Conservation (phyloP, 2,888 invertebrate genomes). For the Sisyra terminalis region DNA sequence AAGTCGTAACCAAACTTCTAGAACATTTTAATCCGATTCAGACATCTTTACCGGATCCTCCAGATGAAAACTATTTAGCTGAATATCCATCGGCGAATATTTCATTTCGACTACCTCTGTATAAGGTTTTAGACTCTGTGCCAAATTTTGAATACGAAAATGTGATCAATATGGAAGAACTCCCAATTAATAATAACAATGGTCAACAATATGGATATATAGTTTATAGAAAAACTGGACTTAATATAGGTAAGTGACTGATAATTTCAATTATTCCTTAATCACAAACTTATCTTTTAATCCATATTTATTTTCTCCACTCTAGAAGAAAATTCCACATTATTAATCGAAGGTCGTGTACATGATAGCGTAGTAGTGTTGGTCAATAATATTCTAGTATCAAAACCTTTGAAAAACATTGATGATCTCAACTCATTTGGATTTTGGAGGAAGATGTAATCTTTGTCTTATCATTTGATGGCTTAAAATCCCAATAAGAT, state of each 20-base stretch:
- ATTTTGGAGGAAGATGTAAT: slow-evolving; percentile 22
- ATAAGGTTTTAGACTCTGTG: too few species aligned
- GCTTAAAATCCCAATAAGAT: too few species aligned
- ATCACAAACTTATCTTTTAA: too few species aligned
- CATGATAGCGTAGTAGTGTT: slow-evolving; percentile 34
- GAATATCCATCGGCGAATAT: slow-evolving; percentile 20
- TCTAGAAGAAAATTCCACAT: slow-evolving; percentile 16
- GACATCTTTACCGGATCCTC: slow-evolving; percentile 21
- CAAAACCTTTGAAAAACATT: slow-evolving; percentile 19
- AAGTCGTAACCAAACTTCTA: slow-evolving; percentile 39
- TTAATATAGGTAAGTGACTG: too few species aligned
- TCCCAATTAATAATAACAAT: slow-evolving; percentile 24
- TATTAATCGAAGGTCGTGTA: slow-evolving; percentile 26
- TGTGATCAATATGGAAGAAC: slow-evolving; percentile 20
- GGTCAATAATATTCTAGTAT: slow-evolving; percentile 26
- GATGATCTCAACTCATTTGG: slow-evolving; percentile 24
- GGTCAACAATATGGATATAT: slow-evolving; percentile 40
- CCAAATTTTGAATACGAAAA: slow-evolving; percentile 4
- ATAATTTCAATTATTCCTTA: too few species aligned
- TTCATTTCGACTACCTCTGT: slow-evolving; percentile 7
- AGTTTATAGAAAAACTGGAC: slow-evolving; percentile 13
- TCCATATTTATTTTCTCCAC: too few species aligned
- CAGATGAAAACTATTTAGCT: slow-evolving; percentile 18
- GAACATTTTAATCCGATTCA: slow-evolving; percentile 16
- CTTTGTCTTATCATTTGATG: too few species aligned